Conservation (phyloP, 2,888 invertebrate species). For the Rhamnusium bicolor region DNA sequence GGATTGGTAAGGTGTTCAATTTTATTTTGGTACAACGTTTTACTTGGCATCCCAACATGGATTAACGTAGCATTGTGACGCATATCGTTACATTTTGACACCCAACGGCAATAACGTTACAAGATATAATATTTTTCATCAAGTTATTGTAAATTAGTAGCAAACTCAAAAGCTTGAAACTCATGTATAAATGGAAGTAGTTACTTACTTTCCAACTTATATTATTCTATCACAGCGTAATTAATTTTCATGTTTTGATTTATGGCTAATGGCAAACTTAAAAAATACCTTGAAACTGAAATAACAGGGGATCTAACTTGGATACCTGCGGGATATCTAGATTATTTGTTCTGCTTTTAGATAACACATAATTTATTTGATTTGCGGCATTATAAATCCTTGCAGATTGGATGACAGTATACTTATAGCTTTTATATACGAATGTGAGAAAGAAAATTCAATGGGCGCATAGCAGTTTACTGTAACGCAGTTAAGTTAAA, state of each 20-base stretch:
- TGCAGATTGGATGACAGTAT: neutral
- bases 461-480: constrained; percentile 9
- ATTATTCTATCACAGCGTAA: neutral
- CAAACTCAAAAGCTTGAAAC: neutral
- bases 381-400: constrained; percentile 6
- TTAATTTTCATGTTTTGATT: neutral
- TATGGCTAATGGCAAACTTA: neutral
- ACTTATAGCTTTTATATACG: constrained; percentile 16
- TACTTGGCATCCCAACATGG: too few species aligned
- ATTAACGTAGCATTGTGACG: too few species aligned
- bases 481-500: neutral
- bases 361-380: constrained; percentile 24
- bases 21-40: too few species aligned
- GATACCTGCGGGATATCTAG: constrained; percentile 19
- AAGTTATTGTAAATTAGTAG: too few species aligned
- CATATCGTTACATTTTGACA: too few species aligned
- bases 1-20: too few species aligned
- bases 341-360: constrained; percentile 16
- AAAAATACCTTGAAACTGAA: neutral
- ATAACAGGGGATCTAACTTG: neutral
- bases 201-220: neutral
- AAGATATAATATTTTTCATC: too few species aligned
- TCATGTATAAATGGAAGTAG: neutral
- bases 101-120: too few species aligned
- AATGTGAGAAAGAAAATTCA: constrained; percentile 13